Evolutionary conservation across 1,140 invertebrate species (phyloP).

Genomic region (Coenobita brevimanus): DNA sequence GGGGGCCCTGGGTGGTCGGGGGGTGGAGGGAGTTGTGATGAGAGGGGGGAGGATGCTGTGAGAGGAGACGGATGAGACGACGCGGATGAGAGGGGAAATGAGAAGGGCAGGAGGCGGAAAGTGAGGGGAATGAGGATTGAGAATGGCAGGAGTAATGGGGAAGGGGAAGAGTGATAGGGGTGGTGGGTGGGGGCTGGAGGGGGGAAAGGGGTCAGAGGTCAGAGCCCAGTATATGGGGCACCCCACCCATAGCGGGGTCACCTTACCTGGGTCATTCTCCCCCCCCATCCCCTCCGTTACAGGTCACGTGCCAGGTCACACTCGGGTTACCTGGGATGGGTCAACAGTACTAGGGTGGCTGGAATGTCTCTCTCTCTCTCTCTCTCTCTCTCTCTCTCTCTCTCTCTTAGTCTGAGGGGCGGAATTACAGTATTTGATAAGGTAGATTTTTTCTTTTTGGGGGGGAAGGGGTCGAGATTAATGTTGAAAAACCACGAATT

Average conservation of each 20-base stretch:
- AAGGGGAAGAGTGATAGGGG: too few relatives aligned
- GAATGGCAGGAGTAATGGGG: too few relatives aligned
- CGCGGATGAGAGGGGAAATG: neutral
- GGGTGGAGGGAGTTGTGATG: too few relatives aligned
- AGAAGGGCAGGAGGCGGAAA: too few relatives aligned
- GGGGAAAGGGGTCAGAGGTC: too few relatives aligned
- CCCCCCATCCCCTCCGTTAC: neutral
- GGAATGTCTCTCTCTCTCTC: constrained; percentile 19
- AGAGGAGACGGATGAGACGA: neutral
- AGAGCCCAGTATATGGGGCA: too few relatives aligned
- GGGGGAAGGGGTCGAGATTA: neutral
- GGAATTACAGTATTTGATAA: neutral
- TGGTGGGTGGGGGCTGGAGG: neutral
- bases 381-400: constrained; percentile 16
- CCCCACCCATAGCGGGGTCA: too few relatives aligned
- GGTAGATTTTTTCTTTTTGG: neutral
- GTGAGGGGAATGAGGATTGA: too few relatives aligned
- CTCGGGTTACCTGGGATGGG: too few relatives aligned
- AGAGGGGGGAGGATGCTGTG: neutral
- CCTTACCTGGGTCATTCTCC: too few relatives aligned
- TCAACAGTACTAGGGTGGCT: too few relatives aligned
- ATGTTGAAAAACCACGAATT: neutral
- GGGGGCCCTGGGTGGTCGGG: too few relatives aligned
- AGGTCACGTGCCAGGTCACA: neutral
- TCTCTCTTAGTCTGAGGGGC: neutral